phyloP scores from a whole-genome alignment of 1,140 invertebrate species.

The Aphaenogaster floridana region DNA sequence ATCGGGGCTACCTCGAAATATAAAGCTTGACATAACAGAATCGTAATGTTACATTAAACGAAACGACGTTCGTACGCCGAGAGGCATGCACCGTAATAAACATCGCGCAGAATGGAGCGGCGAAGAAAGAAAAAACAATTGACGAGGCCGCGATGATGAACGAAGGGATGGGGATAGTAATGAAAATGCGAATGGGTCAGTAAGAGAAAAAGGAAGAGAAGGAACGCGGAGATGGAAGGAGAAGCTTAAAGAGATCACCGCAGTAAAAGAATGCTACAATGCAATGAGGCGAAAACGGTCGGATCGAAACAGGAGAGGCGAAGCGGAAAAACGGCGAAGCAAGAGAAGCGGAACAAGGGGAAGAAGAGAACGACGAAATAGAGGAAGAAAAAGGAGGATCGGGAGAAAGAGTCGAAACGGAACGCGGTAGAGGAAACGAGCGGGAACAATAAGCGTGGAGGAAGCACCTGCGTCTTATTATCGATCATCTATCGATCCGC shows the following conservation, averaged over 20 bases:
- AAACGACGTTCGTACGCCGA: slow-evolving; percentile 4
- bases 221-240: slow-evolving; percentile 32
- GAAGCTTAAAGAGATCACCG: slow-evolving; percentile 36
- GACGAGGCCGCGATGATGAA: slow-evolving; percentile 23
- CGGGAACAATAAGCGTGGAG: slow-evolving; percentile 43
- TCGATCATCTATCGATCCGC: slow-evolving; percentile 81
- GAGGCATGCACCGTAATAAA: slow-evolving; percentile 8
- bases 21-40: slow-evolving; percentile 26
- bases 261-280: slow-evolving; percentile 12
- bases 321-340: slow-evolving; percentile 15
- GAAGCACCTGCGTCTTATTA: slow-evolving; percentile 84
- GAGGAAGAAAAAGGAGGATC: slow-evolving; percentile 46
- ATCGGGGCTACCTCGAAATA: background rate
- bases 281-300: background rate
- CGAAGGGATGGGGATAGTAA: slow-evolving; percentile 30
- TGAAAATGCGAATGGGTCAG: slow-evolving; percentile 45
- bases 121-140: slow-evolving; percentile 24
- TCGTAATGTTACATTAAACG: slow-evolving; percentile 37
- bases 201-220: slow-evolving; percentile 22
- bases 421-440: slow-evolving; percentile 60
- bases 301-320: slow-evolving; percentile 6
- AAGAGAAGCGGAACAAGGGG: slow-evolving; percentile 27
- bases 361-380: slow-evolving; percentile 1
- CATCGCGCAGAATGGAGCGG: slow-evolving; percentile 13
- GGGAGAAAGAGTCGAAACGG: slow-evolving; percentile 19